Evolutionary conservation across 2,888 invertebrate species (phyloP).

Genomic region (Luffia ferchaultella): DNA sequence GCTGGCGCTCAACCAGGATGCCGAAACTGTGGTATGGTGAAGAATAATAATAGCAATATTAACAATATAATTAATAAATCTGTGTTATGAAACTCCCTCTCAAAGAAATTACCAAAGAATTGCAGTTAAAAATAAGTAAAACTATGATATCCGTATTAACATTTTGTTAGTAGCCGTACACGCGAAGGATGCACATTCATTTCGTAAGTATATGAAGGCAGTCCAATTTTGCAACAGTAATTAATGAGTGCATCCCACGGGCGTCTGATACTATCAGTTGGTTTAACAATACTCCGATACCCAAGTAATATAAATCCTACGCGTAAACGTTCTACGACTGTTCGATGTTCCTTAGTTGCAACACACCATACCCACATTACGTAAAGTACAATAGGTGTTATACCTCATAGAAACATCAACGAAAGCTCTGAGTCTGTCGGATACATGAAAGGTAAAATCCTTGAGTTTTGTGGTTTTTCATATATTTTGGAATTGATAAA

Average conservation of each 20-base stretch:
- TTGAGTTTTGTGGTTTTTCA: too few species aligned
- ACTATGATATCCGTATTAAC: too few species aligned
- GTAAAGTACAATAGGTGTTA: too few species aligned
- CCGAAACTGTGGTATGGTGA: neutral
- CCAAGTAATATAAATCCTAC: neutral
- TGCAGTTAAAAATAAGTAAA: too few species aligned
- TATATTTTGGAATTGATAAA: too few species aligned
- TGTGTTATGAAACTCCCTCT: too few species aligned
- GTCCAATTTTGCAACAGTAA: neutral
- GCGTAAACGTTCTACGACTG: neutral
- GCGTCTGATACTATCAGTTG: conserved; percentile 8
- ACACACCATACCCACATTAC: neutral
- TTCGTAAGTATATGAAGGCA: neutral
- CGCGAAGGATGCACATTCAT: neutral
- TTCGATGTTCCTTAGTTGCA: neutral
- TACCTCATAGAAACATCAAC: too few species aligned
- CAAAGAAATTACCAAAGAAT: too few species aligned
- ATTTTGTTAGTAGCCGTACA: too few species aligned
- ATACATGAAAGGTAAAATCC: too few species aligned
- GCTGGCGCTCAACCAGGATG: neutral
- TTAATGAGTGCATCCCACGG: conserved; percentile 16
- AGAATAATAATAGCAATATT: neutral
- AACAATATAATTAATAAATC: too few species aligned
- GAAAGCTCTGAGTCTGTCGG: too few species aligned
- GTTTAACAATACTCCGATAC: conserved; percentile 1